Base-by-base conservation (phyloP, 2,797 vertebrate genomes). In the Micrastur ruficollis region DNA sequence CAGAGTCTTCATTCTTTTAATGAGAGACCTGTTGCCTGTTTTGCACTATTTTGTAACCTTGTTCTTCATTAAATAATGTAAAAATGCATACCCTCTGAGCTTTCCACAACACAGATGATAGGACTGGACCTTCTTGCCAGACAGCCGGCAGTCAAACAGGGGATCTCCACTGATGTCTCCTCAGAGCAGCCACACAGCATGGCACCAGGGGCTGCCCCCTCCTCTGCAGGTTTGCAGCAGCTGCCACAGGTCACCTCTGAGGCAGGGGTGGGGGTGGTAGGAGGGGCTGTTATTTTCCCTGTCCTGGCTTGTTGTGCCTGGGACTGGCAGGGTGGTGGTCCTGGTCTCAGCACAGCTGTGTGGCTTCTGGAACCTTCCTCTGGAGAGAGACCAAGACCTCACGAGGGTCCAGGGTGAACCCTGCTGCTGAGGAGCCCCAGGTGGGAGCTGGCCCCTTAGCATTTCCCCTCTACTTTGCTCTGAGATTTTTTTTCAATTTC, bases 191-290 rank as follows among this genome's bases (percentile, higher is more conserved):
- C 40, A 4, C 1, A 6, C 40, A 58, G 7, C 16, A 3, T 23
- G 25, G 18, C 14, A 1, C 12, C 1, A 0, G 11, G 5, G 15
- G 2, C 12, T 19, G 3, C 1, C 23, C 38, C 19, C 19, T 56
- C 8, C 16, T 14, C 11, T 5, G 4, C 16, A 26, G 22, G 4
- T 10, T 12, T 12, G 11, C 40, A 65, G 34, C 12, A 29, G 26
- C 62, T 50, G 21, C 20, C 44, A 13, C 17, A 31, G 34, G 15
- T 18, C 8, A 7, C 1, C 1, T 31, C 31, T 22, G 44, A 67
- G 36, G 34, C 1, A 75, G 7, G 31, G 16, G 3, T 27, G 14
- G 6, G 13, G 20, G 3, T 17, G 9, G 26, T 18, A 38, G 14
- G 6, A 62, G 27, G 17, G 36, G 27, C 20, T 40, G 13, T 3